Percentiles rank a stretch among this genome's conserved stretches.
Conservation (phyloP, 2,797 vertebrate genomes). For the Vipera ursinii region DNA sequence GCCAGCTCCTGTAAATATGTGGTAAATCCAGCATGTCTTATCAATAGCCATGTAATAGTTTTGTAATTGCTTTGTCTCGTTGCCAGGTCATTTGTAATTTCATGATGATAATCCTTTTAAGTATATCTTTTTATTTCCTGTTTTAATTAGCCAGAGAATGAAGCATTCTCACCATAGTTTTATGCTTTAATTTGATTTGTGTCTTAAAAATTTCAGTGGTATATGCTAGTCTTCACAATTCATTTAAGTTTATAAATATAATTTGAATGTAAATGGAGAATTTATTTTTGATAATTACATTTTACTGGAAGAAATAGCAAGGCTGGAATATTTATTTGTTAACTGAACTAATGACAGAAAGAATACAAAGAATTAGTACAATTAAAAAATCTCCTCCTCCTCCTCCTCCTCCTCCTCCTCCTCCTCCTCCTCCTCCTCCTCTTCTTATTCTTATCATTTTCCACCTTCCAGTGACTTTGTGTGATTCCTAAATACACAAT, state of each 20-base stretch:
- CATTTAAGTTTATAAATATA: background rate
- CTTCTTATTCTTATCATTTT: too few species aligned
- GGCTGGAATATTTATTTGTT: background rate
- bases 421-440: too few species aligned
- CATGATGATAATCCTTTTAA: background rate
- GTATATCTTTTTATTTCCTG: background rate
- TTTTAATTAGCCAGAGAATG: background rate
- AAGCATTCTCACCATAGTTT: background rate
- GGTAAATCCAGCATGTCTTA: background rate
- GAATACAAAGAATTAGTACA: background rate
- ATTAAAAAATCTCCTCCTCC: background rate
- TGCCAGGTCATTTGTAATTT: background rate
- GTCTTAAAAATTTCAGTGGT: background rate
- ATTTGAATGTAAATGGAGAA: background rate
- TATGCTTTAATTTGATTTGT: background rate
- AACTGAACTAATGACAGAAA: background rate
- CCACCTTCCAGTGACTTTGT: background rate
- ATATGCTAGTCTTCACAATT: background rate
- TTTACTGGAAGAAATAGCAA: background rate
- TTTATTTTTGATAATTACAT: background rate
- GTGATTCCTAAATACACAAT: background rate
- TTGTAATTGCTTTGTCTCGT: background rate
- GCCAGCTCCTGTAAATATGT: background rate
- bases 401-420: too few species aligned
- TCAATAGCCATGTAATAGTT: background rate